These are phyloP conservation scores for Margarornis squamiger DNA, from an alignment of 2,797 vertebrate species.

Conservation along the genomic window DNA sequence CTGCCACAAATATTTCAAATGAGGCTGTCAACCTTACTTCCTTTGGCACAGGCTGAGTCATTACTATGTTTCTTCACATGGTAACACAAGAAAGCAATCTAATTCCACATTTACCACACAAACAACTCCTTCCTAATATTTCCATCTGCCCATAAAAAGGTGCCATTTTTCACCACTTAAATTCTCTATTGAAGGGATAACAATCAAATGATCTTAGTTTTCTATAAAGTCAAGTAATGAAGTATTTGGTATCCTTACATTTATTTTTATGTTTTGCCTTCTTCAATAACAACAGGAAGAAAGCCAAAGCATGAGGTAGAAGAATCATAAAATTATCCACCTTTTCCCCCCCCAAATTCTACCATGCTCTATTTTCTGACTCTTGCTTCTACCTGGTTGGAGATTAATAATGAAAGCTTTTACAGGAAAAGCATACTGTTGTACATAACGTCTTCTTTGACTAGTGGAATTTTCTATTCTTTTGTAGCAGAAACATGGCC, in stretches of 20 bases:
- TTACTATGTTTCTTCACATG: neutral
- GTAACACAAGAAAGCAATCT: neutral
- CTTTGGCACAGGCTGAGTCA: neutral
- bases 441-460: neutral
- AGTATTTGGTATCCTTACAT: neutral
- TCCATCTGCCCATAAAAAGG: neutral
- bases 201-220: neutral
- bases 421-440: neutral
- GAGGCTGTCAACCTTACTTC: neutral
- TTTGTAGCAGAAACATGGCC: neutral
- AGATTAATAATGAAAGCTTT: neutral
- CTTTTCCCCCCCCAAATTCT: fast-evolving
- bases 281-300: neutral
- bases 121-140: neutral
- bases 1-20: neutral
- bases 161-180: neutral
- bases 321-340: neutral
- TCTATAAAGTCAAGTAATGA: neutral
- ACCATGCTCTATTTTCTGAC: neutral
- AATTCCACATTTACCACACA: neutral
- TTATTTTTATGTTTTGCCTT: neutral
- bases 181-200: neutral
- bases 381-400: neutral
- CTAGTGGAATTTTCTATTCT: neutral
- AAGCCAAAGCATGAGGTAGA: neutral